Conservation (phyloP, 2,113 vertebrate species). For the Collichthys lucidus region DNA sequence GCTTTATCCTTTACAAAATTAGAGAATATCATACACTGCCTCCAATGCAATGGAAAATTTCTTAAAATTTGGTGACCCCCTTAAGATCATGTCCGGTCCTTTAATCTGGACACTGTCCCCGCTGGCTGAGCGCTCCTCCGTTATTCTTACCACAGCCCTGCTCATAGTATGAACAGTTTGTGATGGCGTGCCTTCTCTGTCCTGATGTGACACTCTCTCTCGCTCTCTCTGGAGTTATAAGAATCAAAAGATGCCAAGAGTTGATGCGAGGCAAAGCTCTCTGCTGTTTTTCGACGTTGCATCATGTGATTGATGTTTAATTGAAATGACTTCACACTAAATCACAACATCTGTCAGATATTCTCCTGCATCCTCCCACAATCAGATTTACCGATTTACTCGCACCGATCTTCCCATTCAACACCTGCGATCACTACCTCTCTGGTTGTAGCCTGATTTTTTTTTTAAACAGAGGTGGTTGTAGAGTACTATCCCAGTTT, state of each 20-base stretch:
- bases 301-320: slow-evolving; percentile 42
- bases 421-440: neutral
- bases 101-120: too few species aligned
- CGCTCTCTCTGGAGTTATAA: neutral
- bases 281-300: slow-evolving; percentile 36
- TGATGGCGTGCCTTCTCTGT: neutral
- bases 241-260: slow-evolving; percentile 27
- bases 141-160: neutral
- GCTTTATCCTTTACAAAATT: too few species aligned
- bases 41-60: too few species aligned
- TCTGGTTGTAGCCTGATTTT: neutral
- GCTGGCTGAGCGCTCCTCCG: too few species aligned
- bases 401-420: neutral
- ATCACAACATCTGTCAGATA: slow-evolving; percentile 29
- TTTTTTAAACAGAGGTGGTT: neutral
- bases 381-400: neutral
- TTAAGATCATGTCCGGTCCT: too few species aligned
- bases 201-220: slow-evolving; percentile 8
- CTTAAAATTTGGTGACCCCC: too few species aligned
- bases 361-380: slow-evolving; percentile 21
- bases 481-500: neutral
- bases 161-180: neutral
- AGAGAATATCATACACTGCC: too few species aligned
- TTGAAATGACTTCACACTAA: slow-evolving; percentile 25
- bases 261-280: neutral